Percentiles rank a stretch among this genome's conserved stretches.
phyloP scores from a whole-genome alignment of 2,888 invertebrate species.

The Thumatha senex region DNA sequence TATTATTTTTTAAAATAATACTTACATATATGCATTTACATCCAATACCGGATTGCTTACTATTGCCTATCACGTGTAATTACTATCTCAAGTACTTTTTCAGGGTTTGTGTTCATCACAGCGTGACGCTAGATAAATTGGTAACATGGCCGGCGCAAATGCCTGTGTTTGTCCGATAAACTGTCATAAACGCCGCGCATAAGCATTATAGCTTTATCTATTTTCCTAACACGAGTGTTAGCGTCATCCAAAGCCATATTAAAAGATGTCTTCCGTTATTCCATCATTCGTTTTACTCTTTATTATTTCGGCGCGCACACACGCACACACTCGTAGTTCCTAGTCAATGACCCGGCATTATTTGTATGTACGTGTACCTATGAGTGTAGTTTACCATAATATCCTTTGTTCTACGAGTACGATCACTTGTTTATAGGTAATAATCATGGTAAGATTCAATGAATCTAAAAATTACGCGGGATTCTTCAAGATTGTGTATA shows the following conservation, averaged over 20 bases:
- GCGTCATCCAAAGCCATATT: conserved; percentile 33
- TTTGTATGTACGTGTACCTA: conserved; percentile 69
- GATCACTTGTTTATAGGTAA: conserved; percentile 26
- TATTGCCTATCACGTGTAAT: conserved; percentile 64
- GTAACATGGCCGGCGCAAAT: conserved; percentile 80
- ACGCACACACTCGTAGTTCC: conserved; percentile 37
- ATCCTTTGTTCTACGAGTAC: conserved; percentile 60
- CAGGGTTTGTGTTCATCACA: conserved; percentile 65
- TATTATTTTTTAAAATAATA: conserved; percentile 43
- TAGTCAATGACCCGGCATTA: conserved; percentile 78
- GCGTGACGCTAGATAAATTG: conserved; percentile 74
- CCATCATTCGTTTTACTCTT: conserved; percentile 30
- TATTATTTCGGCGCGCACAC: conserved; percentile 52
- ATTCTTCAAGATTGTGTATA: conserved; percentile 23
- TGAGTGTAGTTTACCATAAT: conserved; percentile 39
- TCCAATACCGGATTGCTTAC: conserved; percentile 10
- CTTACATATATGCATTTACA: conserved; percentile 4
- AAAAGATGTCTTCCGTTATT: conserved; percentile 35
- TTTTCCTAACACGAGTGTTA: conserved; percentile 22
- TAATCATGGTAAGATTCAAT: conserved; percentile 13
- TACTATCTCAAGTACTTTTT: conserved; percentile 69
- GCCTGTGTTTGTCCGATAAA: conserved; percentile 56
- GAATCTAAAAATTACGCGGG: conserved; percentile 39
- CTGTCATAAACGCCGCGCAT: conserved; percentile 60
- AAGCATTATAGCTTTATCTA: conserved; percentile 45